Evolutionary conservation across 1,140 invertebrate species (phyloP).

Genomic region (Luehdorfia chinensis): DNA sequence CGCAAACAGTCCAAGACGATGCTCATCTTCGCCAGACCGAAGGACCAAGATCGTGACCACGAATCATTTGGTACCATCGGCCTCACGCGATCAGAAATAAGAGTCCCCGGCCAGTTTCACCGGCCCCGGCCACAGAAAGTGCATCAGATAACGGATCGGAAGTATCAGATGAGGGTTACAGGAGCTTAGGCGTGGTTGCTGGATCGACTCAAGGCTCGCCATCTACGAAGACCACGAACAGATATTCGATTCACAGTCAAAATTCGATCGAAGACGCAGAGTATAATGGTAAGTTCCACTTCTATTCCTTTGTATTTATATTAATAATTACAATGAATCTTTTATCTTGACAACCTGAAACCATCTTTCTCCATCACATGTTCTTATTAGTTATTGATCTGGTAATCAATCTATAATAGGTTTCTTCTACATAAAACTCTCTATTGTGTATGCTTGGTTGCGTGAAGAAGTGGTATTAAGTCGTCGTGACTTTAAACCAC

Average conservation of each 20-base stretch:
- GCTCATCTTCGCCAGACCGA: conserved; percentile 61
- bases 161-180: conserved; percentile 91
- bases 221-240: conserved; percentile 73
- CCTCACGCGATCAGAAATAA: conserved; percentile 59
- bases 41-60: conserved; percentile 54
- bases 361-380: too few relatives aligned
- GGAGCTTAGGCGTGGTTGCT: conserved; percentile 85
- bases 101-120: conserved; percentile 64
- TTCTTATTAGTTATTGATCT: too few relatives aligned
- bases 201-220: conserved; percentile 66
- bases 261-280: conserved; percentile 83
- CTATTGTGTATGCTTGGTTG: too few relatives aligned
- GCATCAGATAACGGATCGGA: conserved; percentile 91
- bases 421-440: too few relatives aligned
- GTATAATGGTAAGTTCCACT: conserved; percentile 78
- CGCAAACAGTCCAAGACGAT: conserved; percentile 68
- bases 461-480: too few relatives aligned
- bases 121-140: conserved; percentile 68
- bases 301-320: too few relatives aligned
- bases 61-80: conserved; percentile 60
- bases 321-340: too few relatives aligned
- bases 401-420: too few relatives aligned
- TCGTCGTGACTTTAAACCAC: too few relatives aligned
- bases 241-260: conserved; percentile 81
- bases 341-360: too few relatives aligned